Evolutionary conservation across 2,797 vertebrate genomes (phyloP).

Genomic region (Cetoscarus ocellatus): DNA sequence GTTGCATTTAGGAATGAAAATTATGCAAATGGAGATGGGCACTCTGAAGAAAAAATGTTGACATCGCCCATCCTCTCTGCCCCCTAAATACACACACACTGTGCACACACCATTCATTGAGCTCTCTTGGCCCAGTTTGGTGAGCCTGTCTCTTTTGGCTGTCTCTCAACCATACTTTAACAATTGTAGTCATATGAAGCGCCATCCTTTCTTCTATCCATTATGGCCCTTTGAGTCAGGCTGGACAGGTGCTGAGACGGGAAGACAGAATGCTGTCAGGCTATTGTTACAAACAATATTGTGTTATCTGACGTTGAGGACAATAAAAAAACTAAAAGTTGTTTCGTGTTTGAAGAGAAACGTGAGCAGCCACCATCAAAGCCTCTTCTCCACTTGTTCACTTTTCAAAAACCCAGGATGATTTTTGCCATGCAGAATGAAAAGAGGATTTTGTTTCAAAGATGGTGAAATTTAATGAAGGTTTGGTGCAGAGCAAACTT

Average conservation of each 20-base stretch:
- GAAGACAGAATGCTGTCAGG: constrained; percentile 77
- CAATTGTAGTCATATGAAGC: constrained; percentile 67
- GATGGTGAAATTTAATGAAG: constrained; percentile 39
- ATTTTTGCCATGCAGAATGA: constrained; percentile 14
- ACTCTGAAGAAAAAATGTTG: constrained; percentile 81
- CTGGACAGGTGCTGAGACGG: constrained; percentile 71
- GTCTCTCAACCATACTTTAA: constrained; percentile 81
- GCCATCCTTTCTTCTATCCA: constrained; percentile 67
- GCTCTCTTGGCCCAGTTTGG: constrained; percentile 75
- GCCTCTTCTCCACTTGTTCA: constrained; percentile 19
- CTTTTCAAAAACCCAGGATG: constrained; percentile 20
- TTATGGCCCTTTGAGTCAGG: constrained; percentile 58
- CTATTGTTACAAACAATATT: constrained; percentile 61
- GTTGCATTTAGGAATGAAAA: constrained; percentile 76
- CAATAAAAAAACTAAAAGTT: constrained; percentile 50
- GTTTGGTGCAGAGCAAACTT: constrained; percentile 57
- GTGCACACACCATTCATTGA: constrained; percentile 64
- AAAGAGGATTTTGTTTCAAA: constrained; percentile 33
- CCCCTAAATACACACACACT: constrained; percentile 76
- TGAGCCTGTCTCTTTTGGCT: constrained; percentile 79
- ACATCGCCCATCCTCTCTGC: constrained; percentile 80
- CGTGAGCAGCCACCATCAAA: constrained; percentile 26
- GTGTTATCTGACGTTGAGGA: constrained; percentile 69
- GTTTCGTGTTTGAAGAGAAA: constrained; percentile 42
- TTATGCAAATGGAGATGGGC: constrained; percentile 86